phyloP scores from a whole-genome alignment of 2,797 vertebrate species.

The Sebastes wilsoni region DNA sequence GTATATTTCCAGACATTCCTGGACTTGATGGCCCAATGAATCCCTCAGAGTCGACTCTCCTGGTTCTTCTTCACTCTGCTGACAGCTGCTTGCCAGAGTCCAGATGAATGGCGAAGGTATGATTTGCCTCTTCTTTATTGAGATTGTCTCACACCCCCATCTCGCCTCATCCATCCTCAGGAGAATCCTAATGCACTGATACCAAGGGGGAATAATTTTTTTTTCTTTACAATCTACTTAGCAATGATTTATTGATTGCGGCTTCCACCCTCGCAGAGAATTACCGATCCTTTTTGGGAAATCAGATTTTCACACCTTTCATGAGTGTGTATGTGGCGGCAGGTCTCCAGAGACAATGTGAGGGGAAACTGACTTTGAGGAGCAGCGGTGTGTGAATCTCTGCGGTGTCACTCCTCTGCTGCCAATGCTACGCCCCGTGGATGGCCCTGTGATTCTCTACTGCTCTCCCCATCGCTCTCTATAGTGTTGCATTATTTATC shows the following conservation, averaged over 20 bases:
- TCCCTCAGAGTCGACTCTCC: slow-evolving; percentile 28
- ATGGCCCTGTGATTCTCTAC: slow-evolving; percentile 48
- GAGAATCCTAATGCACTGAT: slow-evolving; percentile 96
- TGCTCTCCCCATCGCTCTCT: slow-evolving; percentile 41
- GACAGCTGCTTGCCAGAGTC: slow-evolving; percentile 77
- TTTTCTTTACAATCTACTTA: slow-evolving; percentile 99
- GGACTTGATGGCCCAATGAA: slow-evolving; percentile 16
- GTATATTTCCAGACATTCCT: slow-evolving; percentile 49
- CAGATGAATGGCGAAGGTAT: slow-evolving; percentile 89
- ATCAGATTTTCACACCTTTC: slow-evolving; percentile 99
- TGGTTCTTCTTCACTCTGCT: slow-evolving; percentile 45
- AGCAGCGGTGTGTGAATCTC: slow-evolving; percentile 85
- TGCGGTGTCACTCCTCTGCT: slow-evolving; percentile 86
- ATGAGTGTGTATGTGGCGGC: slow-evolving; percentile 85
- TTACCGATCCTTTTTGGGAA: slow-evolving; percentile 99
- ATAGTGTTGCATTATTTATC: slow-evolving; percentile 73
- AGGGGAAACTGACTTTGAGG: slow-evolving; percentile 93
- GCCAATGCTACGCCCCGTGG: slow-evolving; percentile 77
- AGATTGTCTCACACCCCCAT: slow-evolving; percentile 87
- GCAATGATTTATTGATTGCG: slow-evolving; percentile 99
- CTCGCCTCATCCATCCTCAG: slow-evolving; percentile 76
- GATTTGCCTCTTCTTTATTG: slow-evolving; percentile 90
- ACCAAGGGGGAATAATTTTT: slow-evolving; percentile 90
- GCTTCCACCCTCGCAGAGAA: slow-evolving; percentile 95
- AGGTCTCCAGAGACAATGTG: slow-evolving; percentile 83